Conservation (phyloP, 2,888 invertebrate species). For the Drosophila mettleri region DNA sequence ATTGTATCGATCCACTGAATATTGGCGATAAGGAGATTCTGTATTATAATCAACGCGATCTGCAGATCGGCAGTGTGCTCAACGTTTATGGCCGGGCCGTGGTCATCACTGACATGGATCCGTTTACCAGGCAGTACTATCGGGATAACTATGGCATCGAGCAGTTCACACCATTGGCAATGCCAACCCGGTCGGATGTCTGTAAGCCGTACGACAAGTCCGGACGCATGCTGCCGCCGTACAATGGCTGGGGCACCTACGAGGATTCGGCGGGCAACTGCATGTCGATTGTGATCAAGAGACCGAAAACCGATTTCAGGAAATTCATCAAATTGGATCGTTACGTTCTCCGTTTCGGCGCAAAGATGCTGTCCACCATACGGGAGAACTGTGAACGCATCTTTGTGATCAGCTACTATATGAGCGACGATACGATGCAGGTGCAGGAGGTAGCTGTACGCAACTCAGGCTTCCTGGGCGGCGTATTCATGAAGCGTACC, state of each 20-base stretch:
- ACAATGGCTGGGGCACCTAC: constrained; percentile 95
- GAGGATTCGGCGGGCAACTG: constrained; percentile 96
- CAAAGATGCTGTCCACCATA: constrained; percentile 90
- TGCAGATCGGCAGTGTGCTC: constrained; percentile 93
- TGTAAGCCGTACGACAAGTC: constrained; percentile 57
- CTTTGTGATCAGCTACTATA: constrained; percentile 93
- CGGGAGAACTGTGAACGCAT: constrained; percentile 88
- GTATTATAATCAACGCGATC: constrained; percentile 86
- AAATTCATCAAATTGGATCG: constrained; percentile 93
- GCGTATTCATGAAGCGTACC: constrained; percentile 89
- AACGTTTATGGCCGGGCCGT: constrained; percentile 93
- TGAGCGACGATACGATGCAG: constrained; percentile 93
- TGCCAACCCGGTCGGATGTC: constrained; percentile 72
- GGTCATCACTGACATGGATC: constrained; percentile 93
- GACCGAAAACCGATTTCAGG: constrained; percentile 90
- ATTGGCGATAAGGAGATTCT: constrained; percentile 85
- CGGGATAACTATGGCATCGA: constrained; percentile 85
- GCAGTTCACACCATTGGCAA: constrained; percentile 77
- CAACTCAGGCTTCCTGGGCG: constrained; percentile 89
- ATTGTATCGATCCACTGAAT: constrained; percentile 87
- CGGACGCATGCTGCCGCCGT: constrained; percentile 89
- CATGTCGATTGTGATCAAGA: constrained; percentile 91
- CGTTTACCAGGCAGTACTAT: constrained; percentile 94
- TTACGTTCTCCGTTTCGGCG: constrained; percentile 91
- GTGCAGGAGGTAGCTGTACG: constrained; percentile 91